Conservation (phyloP, 2,888 invertebrate genomes). For the Conistra vaccinii region DNA sequence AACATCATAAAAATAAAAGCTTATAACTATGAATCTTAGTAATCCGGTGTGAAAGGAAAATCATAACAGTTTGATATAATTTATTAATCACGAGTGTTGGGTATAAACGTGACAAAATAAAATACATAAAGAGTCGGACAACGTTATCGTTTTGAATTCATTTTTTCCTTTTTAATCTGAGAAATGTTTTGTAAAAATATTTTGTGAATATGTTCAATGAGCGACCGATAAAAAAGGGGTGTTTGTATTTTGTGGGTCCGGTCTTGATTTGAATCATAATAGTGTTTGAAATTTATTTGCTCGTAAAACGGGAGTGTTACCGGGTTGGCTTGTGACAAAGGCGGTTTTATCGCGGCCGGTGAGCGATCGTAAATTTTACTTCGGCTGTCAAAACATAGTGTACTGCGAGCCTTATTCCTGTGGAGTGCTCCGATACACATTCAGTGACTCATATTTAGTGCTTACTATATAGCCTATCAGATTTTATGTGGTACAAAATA, state of each 20-base stretch:
- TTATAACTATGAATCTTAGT: conserved; percentile 75
- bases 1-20: conserved; percentile 78
- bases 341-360: conserved; percentile 86
- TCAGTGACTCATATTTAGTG: conserved; percentile 63
- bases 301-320: conserved; percentile 88
- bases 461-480: conserved; percentile 49
- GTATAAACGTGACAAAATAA: conserved; percentile 81
- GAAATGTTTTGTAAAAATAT: conserved; percentile 82
- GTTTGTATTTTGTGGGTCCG: conserved; percentile 86
- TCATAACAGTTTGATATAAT: conserved; percentile 81
- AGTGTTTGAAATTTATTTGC: conserved; percentile 90
- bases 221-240: conserved; percentile 83
- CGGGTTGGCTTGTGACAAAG: conserved; percentile 86
- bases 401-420: conserved; percentile 70
- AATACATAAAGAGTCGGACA: conserved; percentile 73
- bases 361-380: conserved; percentile 88
- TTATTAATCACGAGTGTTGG: conserved; percentile 81
- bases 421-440: conserved; percentile 62
- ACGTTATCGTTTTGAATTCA: conserved; percentile 54
- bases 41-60: conserved; percentile 82
- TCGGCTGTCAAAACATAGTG: conserved; percentile 86
- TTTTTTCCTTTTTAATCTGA: conserved; percentile 66
- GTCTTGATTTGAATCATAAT: conserved; percentile 89
- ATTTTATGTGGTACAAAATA: conserved; percentile 49
- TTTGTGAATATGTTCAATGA: conserved; percentile 82